Conservation (phyloP, 1,140 invertebrate species). For the Seison nebaliae region DNA sequence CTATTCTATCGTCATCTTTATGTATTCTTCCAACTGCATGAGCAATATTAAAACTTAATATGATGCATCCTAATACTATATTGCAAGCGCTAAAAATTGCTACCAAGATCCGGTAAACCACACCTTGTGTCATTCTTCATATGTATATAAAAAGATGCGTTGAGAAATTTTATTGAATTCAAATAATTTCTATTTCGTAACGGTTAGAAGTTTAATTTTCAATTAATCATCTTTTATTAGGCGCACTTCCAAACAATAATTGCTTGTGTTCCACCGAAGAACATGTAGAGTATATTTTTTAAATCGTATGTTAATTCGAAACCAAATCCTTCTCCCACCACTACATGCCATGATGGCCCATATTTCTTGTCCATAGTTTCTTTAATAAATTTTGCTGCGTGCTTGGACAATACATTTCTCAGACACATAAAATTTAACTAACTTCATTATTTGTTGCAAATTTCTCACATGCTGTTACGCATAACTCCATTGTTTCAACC, state of each 20-base stretch:
- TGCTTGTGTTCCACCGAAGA: conserved; percentile 60
- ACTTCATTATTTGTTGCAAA: conserved; percentile 53
- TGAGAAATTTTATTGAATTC: too few species aligned
- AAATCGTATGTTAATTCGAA: conserved; percentile 67
- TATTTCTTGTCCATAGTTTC: conserved; percentile 77
- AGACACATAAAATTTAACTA: conserved; percentile 14
- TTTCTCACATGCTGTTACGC: conserved; percentile 68
- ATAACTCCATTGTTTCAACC: conserved; percentile 55
- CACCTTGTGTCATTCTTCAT: too few species aligned
- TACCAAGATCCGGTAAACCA: too few species aligned
- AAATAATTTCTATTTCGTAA: too few species aligned
- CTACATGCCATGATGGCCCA: conserved; percentile 63
- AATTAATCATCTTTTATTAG: too few species aligned
- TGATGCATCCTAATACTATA: too few species aligned
- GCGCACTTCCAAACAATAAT: conserved; percentile 67
- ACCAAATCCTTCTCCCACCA: conserved; percentile 72
- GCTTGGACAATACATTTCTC: conserved; percentile 26
- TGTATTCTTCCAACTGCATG: too few species aligned
- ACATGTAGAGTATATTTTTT: conserved; percentile 63
- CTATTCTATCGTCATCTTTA: too few species aligned
- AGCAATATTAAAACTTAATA: too few species aligned
- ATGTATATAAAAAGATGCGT: too few species aligned
- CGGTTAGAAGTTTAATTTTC: too few species aligned
- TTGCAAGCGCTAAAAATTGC: too few species aligned
- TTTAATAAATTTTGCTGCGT: conserved; percentile 58